Evolutionary conservation across 2,888 invertebrate genomes (phyloP).

Genomic region (Falcaria lacertinaria): DNA sequence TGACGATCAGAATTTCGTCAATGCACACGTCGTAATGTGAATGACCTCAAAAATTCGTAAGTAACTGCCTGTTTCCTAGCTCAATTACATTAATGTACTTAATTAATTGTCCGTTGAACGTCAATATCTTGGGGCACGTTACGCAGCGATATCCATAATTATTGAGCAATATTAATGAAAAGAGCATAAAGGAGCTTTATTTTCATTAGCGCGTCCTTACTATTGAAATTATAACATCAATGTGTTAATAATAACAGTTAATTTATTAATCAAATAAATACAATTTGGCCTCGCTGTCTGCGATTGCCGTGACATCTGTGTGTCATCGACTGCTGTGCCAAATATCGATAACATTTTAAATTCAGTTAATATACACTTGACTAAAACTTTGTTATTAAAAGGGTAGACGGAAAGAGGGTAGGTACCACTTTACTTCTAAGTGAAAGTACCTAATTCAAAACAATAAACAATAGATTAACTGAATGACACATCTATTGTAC

Average conservation of each 20-base stretch:
- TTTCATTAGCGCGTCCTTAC: neutral
- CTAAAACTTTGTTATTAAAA: neutral
- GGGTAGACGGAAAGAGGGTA: neutral
- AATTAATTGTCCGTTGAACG: slow-evolving; percentile 12
- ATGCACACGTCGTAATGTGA: slow-evolving; percentile 58
- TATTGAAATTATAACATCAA: neutral
- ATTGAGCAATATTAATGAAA: neutral
- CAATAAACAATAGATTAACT: too few species aligned
- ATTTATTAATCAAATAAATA: neutral
- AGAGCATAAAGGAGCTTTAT: neutral
- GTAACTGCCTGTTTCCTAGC: slow-evolving; percentile 24
- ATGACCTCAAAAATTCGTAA: slow-evolving; percentile 49
- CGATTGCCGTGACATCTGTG: neutral
- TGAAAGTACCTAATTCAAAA: too few species aligned
- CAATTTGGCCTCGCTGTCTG: neutral
- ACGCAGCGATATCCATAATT: neutral
- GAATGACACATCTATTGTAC: too few species aligned
- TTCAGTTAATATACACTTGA: neutral
- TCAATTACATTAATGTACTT: slow-evolving; percentile 9
- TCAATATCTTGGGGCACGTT: neutral
- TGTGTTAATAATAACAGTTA: neutral
- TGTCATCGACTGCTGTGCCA: slow-evolving; percentile 11
- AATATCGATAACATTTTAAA: slow-evolving; percentile 2
- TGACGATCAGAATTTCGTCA: slow-evolving; percentile 34
- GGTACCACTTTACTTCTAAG: neutral